A percentile compares a stretch with the other conserved stretches of the same genome.
These are phyloP conservation scores for Platichthys flesus DNA, from an alignment of 2,113 vertebrate species.

Conservation along the genomic window DNA sequence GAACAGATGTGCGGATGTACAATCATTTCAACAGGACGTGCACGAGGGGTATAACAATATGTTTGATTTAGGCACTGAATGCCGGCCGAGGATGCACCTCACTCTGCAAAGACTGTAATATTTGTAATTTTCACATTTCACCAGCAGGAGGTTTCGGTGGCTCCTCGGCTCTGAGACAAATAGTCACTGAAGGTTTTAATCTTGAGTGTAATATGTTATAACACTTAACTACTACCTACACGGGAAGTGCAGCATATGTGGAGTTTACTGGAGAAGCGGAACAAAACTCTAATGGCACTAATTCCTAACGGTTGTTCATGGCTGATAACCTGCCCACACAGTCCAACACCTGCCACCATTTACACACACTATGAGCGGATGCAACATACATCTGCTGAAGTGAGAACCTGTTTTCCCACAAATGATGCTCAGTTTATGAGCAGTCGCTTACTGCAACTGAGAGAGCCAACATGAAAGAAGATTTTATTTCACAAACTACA, in stretches of 20 bases:
- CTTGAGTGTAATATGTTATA: background rate
- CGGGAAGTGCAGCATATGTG: background rate
- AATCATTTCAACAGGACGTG: slow-evolving; percentile 23
- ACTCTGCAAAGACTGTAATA: background rate
- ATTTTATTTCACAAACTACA: slow-evolving; percentile 14
- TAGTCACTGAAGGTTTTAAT: slow-evolving; percentile 4
- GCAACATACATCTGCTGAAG: background rate
- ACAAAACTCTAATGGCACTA: background rate
- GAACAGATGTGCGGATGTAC: slow-evolving; percentile 18
- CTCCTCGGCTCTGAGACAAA: slow-evolving; percentile 17
- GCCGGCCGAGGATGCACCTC: background rate
- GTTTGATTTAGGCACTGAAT: slow-evolving; percentile 16
- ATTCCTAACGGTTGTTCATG: background rate
- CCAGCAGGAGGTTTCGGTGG: slow-evolving; percentile 59
- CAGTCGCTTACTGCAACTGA: background rate
- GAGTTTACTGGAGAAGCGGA: background rate
- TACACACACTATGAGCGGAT: background rate
- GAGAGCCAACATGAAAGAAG: background rate
- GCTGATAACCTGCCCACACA: background rate
- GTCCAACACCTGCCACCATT: slow-evolving; percentile 10
- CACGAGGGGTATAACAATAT: slow-evolving; percentile 38
- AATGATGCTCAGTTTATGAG: background rate
- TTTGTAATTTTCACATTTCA: slow-evolving; percentile 52
- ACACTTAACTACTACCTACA: background rate
- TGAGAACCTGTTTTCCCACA: background rate